phyloP scores from a whole-genome alignment of 2,797 vertebrate species.

The Takifugu ocellatus region DNA sequence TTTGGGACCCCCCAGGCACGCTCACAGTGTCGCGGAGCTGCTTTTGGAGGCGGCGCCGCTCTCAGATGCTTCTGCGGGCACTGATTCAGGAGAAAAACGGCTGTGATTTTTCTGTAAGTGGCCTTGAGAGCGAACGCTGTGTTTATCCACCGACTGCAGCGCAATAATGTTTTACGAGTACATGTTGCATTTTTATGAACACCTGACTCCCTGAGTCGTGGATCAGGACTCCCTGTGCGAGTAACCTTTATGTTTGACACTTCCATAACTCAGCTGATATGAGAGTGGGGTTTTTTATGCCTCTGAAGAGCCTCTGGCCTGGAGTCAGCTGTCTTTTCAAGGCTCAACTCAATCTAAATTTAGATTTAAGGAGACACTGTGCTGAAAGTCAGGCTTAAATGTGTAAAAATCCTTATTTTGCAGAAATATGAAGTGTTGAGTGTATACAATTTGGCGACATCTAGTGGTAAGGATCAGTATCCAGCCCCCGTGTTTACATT shows the following conservation, averaged over 20 bases:
- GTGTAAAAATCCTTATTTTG: too few species aligned
- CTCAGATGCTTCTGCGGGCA: slow-evolving; percentile 3
- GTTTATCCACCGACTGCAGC: slow-evolving; percentile 36
- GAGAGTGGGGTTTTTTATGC: not conserved
- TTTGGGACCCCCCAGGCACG: not conserved
- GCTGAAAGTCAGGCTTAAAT: too few species aligned
- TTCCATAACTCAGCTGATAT: slow-evolving; percentile 27
- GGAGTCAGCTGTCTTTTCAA: not conserved
- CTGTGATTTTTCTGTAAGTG: slow-evolving; percentile 24
- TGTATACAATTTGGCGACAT: too few species aligned
- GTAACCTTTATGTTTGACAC: slow-evolving; percentile 25
- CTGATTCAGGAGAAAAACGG: not conserved
- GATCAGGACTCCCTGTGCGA: slow-evolving; percentile 6
- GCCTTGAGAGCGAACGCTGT: slow-evolving; percentile 22
- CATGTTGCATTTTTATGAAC: slow-evolving; percentile 38
- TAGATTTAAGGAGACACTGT: not conserved
- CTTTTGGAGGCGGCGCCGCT: not conserved
- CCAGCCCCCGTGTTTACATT: too few species aligned
- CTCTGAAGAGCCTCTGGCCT: not conserved
- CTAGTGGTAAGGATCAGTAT: too few species aligned
- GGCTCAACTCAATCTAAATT: not conserved
- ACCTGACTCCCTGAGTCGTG: slow-evolving; percentile 27
- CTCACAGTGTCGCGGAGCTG: slow-evolving; percentile 14
- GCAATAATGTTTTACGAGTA: slow-evolving; percentile 46
- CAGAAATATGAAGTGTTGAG: too few species aligned